Evolutionary conservation across 2,797 vertebrate species (phyloP).

Genomic region (Schizothorax lantsangensis): DNA sequence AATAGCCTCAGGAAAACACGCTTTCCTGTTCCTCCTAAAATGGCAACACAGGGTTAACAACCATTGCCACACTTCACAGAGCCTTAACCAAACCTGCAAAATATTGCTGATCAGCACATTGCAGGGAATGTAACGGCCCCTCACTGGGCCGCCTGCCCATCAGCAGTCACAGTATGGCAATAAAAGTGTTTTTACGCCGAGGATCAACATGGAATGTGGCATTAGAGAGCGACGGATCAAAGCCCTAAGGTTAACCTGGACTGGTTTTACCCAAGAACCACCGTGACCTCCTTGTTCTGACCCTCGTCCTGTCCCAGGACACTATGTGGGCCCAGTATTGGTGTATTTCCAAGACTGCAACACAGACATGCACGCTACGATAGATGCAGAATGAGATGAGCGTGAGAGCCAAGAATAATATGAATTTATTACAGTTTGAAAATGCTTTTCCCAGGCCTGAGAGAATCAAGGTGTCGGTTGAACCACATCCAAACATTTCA

Average conservation of each 20-base stretch:
- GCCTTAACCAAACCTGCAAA: slow-evolving; percentile 57
- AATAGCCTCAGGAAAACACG: slow-evolving; percentile 58
- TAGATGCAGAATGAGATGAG: slow-evolving; percentile 14
- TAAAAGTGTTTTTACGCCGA: slow-evolving; percentile 17
- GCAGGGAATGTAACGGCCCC: slow-evolving; percentile 40
- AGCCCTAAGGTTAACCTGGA: slow-evolving; percentile 43
- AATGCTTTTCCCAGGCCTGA: slow-evolving; percentile 33
- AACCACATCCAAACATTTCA: slow-evolving; percentile 13
- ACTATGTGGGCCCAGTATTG: slow-evolving; percentile 27
- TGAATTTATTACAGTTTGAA: slow-evolving; percentile 37
- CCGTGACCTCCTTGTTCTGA: slow-evolving; percentile 12
- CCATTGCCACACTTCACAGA: slow-evolving; percentile 46
- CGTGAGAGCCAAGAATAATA: slow-evolving; percentile 21
- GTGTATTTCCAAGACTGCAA: slow-evolving; percentile 36
- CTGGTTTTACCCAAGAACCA: slow-evolving; percentile 44
- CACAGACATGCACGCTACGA: slow-evolving; percentile 18
- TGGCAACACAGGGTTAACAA: slow-evolving; percentile 55
- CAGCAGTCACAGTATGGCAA: slow-evolving; percentile 31
- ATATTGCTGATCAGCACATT: slow-evolving; percentile 63
- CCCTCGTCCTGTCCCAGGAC: slow-evolving; percentile 25
- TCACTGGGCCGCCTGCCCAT: slow-evolving; percentile 37
- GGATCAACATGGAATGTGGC: slow-evolving; percentile 45
- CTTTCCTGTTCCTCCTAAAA: slow-evolving; percentile 60
- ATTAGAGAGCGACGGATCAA: slow-evolving; percentile 28
- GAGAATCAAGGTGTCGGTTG: slow-evolving; percentile 30